phyloP scores from a whole-genome alignment of 2,113 vertebrate species.

The Megaleporinus macrocephalus region DNA sequence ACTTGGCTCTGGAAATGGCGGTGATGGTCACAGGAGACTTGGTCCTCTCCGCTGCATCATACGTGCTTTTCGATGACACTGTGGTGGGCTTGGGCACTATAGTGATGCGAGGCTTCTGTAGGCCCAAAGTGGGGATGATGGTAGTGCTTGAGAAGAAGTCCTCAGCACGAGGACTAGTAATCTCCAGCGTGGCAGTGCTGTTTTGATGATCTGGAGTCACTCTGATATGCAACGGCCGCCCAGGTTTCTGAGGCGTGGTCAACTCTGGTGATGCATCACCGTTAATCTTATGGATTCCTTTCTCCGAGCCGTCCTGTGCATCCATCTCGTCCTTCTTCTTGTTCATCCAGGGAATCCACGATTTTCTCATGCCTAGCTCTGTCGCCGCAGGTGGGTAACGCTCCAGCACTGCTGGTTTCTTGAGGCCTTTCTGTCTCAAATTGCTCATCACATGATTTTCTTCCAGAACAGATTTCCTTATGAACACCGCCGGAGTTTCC shows the following conservation, averaged over 20 bases:
- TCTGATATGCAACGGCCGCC: conserved; percentile 91
- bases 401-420: conserved; percentile 85
- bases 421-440: conserved; percentile 86
- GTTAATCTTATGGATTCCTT: conserved; percentile 65
- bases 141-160: conserved; percentile 96
- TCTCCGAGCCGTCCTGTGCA: conserved; percentile 69
- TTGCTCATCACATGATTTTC: conserved; percentile 97
- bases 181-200: conserved; percentile 93
- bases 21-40: conserved; percentile 94
- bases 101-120: conserved; percentile 92
- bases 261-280: conserved; percentile 69
- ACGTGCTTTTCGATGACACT: conserved; percentile 75
- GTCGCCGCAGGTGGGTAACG: conserved; percentile 87
- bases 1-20: conserved; percentile 87
- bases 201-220: conserved; percentile 90
- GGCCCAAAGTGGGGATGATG: conserved; percentile 92
- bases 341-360: conserved; percentile 94
- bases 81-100: conserved; percentile 88
- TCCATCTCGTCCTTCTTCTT: conserved; percentile 81
- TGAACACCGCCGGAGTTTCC: conserved; percentile 91
- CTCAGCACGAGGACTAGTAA: conserved; percentile 88
- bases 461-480: conserved; percentile 91
- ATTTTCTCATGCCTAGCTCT: conserved; percentile 82
- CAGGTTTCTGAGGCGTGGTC: conserved; percentile 84
- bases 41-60: conserved; percentile 73